Evolutionary conservation across 2,888 invertebrate species (phyloP), one percentile per base, ranked within the genome.

Genomic region (Acholoe squamosa): DNA sequence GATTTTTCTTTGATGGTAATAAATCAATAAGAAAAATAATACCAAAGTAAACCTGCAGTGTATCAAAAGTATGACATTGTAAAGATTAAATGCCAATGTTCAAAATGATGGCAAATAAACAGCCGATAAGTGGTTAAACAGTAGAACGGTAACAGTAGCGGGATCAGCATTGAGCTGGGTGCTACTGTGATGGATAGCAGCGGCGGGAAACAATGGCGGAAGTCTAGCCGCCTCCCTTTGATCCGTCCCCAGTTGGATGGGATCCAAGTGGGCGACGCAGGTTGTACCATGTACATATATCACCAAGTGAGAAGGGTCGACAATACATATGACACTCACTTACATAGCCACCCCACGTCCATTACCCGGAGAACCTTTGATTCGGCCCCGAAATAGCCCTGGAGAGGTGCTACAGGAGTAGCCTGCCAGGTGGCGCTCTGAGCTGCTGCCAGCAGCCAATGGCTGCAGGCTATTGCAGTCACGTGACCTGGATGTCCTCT

Each of bases 361-460:
- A 3, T n/a, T 7, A 7, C 61, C 61, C 14, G 19, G n/a, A n/a
- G 28, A 22, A 28, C 71, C 71, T 22, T 22, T n/a, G 71, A 25
- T 14, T 7, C 25, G 28, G 28, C 14, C 5, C 28, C 3, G 31
- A 28, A 71, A 14, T 28, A 14, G 28, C n/a, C 71, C 3, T 10
- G 25, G 71, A 71, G 71, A 25, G 28, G 71, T 71, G 28, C 3
- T 28, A 28, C 28, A 16, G 31, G 71, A 71, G 28, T 28, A 14
- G 28, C n/a, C 71, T 28, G 71, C 71, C 71, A 71, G 71, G 71
- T 28, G 28, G 12, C 71, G 28, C 71, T 71, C 28, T 25, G 28
- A 28, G 31, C 71, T 25, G 0, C 71, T 71, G 71, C 71, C 71
- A 71, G 28, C 71, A 71, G 71, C 71, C 71, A 71, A 71, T 71